Base-by-base conservation (phyloP, 2,113 vertebrate species). In the Ictalurus furcatus region DNA sequence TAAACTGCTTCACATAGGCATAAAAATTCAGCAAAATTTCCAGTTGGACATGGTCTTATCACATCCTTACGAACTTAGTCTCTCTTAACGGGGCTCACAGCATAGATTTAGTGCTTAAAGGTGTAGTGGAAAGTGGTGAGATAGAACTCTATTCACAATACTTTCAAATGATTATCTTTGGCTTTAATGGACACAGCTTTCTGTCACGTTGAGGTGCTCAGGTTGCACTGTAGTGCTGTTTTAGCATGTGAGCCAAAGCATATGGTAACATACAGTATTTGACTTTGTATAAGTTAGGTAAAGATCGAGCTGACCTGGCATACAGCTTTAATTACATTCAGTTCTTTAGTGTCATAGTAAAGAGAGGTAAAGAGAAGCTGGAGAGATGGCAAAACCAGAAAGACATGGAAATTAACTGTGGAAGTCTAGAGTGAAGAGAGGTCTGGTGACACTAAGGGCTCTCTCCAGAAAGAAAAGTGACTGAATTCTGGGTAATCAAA, bases 401-500 rank as follows among this genome's bases (percentile, higher is more conserved):
- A 80, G 14, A 40, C 25, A 23, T 63, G 25, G 48, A 86, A 58
- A 23, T n/a, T 25, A 74, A 54, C 4, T 40, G 48, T 3, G 1
- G 59, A 85, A 11, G 40, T 87, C 74, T 89, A 90, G 14, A 59
- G 86, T 14, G 84, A 65, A 34, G 59, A 93, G 89, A 95, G 88
- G 88, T 96, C 94, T 89, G 96, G 44, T 19, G 93, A 69, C 6
- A 95, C 94, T 86, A 97, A 82, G 0, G 96, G 95, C 48, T 95
- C 88, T 88, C 95, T 97, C 97, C 97, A 98, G 89, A 88, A 97
- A 81, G 95, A 87, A 88, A 97, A 97, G 65, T 95, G 94, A 93
- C 97, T 97, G 93, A 92, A 97, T 12, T 99, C 97, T 0, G 98
- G 97, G 52, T 93, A 94, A 86, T 92, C 87, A 82, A 98, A 94